Percentiles rank a stretch among this genome's conserved stretches.
These are phyloP conservation scores for Montipora cactus DNA, from an alignment of 64 coral and sea anemone genomes.

Conservation along the genomic window DNA sequence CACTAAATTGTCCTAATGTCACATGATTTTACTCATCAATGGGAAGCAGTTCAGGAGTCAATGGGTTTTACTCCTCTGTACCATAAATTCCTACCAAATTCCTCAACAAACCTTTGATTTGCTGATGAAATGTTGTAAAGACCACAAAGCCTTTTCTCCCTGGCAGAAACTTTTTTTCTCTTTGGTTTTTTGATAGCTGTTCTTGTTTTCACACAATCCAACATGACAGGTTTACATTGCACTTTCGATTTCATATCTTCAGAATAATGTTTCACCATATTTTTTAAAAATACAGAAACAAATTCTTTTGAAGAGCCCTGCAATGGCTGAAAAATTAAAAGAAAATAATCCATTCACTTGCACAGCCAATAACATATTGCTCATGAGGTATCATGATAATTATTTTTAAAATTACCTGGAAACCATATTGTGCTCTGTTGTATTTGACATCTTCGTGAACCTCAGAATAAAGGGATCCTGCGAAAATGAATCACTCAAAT, in stretches of 20 bases:
- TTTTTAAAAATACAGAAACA: slow-evolving; percentile 73
- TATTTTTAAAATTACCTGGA: slow-evolving; percentile 53
- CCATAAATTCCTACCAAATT: not conserved
- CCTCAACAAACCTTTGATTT: slow-evolving; percentile 70
- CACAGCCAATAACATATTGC: not conserved
- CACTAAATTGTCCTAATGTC: too few species aligned
- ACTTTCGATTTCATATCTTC: slow-evolving; percentile 29
- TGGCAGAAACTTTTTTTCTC: slow-evolving; percentile 79
- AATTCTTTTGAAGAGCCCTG: slow-evolving; percentile 72
- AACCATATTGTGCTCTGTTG: slow-evolving; percentile 47
- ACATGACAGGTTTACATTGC: slow-evolving; percentile 59
- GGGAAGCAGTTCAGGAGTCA: too few species aligned
- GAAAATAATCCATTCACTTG: not conserved
- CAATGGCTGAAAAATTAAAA: slow-evolving; percentile 50
- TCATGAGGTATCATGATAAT: too few species aligned
- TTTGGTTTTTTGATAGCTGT: slow-evolving; percentile 55
- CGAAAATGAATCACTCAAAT: not conserved
- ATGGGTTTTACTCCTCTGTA: too few species aligned
- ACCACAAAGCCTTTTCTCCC: slow-evolving; percentile 67
- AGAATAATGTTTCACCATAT: slow-evolving; percentile 33
- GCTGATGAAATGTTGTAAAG: slow-evolving; percentile 74
- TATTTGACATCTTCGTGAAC: slow-evolving; percentile 70
- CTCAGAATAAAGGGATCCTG: slow-evolving; percentile 71
- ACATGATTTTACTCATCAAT: too few species aligned
- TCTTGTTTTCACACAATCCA: slow-evolving; percentile 51